Conservation (phyloP, 2,113 vertebrate genomes). For the Protobothrops mucrosquamatus region DNA sequence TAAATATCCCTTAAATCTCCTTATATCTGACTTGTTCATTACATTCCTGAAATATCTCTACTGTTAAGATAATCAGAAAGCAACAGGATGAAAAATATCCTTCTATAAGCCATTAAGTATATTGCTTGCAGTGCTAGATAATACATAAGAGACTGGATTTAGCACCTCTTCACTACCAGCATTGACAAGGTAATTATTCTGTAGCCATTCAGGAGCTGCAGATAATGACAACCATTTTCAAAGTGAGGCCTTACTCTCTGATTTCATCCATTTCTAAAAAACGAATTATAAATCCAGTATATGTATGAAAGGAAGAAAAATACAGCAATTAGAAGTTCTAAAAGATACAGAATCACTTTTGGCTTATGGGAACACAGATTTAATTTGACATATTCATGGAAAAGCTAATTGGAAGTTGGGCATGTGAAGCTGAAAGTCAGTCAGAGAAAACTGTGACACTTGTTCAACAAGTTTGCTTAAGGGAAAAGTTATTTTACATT, state of each 20-base stretch:
- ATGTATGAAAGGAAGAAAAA: neutral
- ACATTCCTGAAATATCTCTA: neutral
- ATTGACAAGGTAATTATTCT: neutral
- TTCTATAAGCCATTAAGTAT: neutral
- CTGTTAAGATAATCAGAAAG: neutral
- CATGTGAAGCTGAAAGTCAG: neutral
- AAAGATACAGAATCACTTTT: slow-evolving; percentile 1
- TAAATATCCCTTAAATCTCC: neutral
- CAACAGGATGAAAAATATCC: neutral
- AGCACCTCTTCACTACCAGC: neutral
- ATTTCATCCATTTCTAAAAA: slow-evolving; percentile 2
- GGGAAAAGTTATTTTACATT: slow-evolving; percentile 14
- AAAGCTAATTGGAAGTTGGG: neutral
- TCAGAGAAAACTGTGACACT: neutral
- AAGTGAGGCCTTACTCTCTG: neutral
- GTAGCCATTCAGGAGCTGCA: neutral
- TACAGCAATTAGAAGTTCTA: neutral
- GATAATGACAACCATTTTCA: neutral
- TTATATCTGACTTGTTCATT: neutral
- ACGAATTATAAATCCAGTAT: slow-evolving; percentile 7
- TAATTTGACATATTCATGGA: slow-evolving; percentile 37
- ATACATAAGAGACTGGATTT: neutral
- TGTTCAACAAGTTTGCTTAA: slow-evolving; percentile 38
- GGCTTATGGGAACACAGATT: neutral
- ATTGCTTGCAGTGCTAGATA: neutral